Evolutionary conservation across 2,113 vertebrate genomes (phyloP), one percentile per base, ranked within the genome.

Genomic region (Lipophrys pholis): DNA sequence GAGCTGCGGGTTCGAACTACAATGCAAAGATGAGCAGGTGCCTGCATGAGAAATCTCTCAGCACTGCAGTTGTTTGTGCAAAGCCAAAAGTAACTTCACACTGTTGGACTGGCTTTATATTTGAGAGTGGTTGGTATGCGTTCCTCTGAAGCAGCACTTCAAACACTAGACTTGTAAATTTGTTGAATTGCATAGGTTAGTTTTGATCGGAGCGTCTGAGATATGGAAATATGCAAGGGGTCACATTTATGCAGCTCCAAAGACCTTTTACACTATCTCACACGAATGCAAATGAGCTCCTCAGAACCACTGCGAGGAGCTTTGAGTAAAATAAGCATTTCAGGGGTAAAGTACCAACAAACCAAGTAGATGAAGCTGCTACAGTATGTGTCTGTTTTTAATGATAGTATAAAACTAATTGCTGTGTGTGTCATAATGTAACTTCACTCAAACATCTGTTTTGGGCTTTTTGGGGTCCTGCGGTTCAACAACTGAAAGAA

Each of bases 311-410:
- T 62, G 17, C 42, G 30, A 74, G 48, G 14, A 73, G 69, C 50
- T 42, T 59, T 6, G 30, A 75, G 69, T 80, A 82, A 82, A 84
- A 41, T 48, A 67, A 69, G 58, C 41, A 74, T 49, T 53, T 51
- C 14, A 2, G 50, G 65, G 35, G 56, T 62, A 76, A 3, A 65
- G 69, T 51, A 9, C 67, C 73, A 72, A 83, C 56, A 74, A 71
- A 50, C 52, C 73, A 67, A 38, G 21, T 30, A 30, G 21, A 30
- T 30, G 21, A 2, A 30, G 21, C 56, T 66, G 43, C 41, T 35
- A 11, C 10, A 55, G 10, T 46, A 9, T 41, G 17, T 57, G 7
- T 2, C 49, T 39, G 45, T 0, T 55, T 51, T 11, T 16, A 62
- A 54, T 43, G 12, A 49, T 65, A 63, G 48, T 40, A 51, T 30